Conservation (phyloP, 2,888 invertebrate species). For the Epirrita christyi region DNA sequence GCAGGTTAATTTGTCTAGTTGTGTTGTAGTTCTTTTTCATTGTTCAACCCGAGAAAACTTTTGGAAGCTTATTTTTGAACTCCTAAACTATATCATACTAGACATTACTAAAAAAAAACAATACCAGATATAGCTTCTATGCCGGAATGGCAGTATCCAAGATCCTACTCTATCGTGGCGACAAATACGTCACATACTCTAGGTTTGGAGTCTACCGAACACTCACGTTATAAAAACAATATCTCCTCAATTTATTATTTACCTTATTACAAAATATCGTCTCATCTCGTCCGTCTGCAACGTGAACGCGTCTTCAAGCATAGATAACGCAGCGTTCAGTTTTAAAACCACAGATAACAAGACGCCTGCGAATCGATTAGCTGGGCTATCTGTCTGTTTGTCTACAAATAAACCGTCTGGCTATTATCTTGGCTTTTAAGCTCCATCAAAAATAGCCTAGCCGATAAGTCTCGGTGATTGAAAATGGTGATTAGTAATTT, state of each 20-base stretch:
- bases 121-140: too few species aligned
- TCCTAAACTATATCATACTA: too few species aligned
- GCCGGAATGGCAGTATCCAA: too few species aligned
- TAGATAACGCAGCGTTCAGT: slow-evolving; percentile 65
- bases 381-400: slow-evolving; percentile 53
- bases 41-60: slow-evolving; percentile 9
- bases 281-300: slow-evolving; percentile 42
- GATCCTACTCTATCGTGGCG: too few species aligned
- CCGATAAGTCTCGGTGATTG: slow-evolving; percentile 24
- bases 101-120: too few species aligned
- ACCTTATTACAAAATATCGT: slow-evolving; percentile 11
- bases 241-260: not conserved
- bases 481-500: slow-evolving; percentile 10
- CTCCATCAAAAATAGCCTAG: slow-evolving; percentile 32
- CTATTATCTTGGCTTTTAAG: slow-evolving; percentile 39
- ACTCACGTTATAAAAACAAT: too few species aligned
- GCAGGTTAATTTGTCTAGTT: slow-evolving; percentile 39
- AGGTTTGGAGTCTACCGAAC: too few species aligned
- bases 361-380: slow-evolving; percentile 68
- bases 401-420: slow-evolving; percentile 46
- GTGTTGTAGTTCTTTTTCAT: slow-evolving; percentile 41
- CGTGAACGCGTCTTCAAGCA: slow-evolving; percentile 46
- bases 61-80: too few species aligned
- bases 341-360: slow-evolving; percentile 65
- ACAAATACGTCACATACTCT: too few species aligned